phyloP scores from a whole-genome alignment of 2,113 vertebrate genomes.

The Cairina moschata region DNA sequence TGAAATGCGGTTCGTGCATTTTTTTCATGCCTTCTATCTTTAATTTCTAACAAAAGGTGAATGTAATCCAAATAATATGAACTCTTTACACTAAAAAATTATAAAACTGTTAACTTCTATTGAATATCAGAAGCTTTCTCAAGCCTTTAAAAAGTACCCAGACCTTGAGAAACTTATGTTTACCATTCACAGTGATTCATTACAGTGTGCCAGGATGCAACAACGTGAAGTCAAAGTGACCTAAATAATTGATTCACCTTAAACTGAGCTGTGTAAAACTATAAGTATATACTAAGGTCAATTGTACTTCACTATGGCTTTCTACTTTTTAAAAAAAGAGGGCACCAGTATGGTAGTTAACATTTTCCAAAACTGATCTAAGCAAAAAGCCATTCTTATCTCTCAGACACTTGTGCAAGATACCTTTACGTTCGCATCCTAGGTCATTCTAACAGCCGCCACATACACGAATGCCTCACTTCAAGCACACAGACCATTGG shows the following conservation, averaged over 20 bases:
- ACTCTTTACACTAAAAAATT: not conserved
- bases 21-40: not conserved
- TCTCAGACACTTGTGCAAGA: not conserved
- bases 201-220: not conserved
- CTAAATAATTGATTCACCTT: not conserved
- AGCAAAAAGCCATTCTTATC: not conserved
- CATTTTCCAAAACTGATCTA: not conserved
- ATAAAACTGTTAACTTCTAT: too few relatives aligned
- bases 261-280: not conserved
- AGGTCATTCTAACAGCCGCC: not conserved
- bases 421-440: not conserved
- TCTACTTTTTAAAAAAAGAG: not conserved
- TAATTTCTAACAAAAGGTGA: not conserved
- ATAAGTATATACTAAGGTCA: not conserved
- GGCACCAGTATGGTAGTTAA: not conserved
- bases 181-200: not conserved
- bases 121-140: not conserved
- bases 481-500: not conserved
- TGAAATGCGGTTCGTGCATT: not conserved
- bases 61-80: not conserved
- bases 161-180: not conserved
- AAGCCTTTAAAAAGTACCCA: not conserved
- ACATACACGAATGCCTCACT: not conserved
- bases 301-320: not conserved
- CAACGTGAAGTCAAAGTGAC: not conserved